These are phyloP conservation scores for Zaprionus capensis DNA, from an alignment of 1,140 invertebrate genomes.

Conservation along the genomic window DNA sequence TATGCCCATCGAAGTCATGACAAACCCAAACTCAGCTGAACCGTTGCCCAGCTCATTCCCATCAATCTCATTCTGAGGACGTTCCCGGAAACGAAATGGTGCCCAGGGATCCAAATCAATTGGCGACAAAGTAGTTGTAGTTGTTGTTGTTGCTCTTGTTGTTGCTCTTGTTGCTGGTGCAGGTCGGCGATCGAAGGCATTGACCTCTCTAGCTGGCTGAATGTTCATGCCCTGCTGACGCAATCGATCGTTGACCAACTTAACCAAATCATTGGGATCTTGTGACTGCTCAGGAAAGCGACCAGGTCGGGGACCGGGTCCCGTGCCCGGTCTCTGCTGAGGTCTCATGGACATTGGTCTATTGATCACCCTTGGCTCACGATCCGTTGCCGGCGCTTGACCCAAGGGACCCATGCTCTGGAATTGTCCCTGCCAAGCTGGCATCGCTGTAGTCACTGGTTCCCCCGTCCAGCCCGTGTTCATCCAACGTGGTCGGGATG, in stretches of 20 bases:
- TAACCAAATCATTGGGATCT: conserved; percentile 23
- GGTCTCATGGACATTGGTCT: conserved; percentile 10
- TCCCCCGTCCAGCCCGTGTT: background rate
- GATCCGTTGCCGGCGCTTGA: background rate
- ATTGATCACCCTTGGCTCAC: conserved; percentile 36
- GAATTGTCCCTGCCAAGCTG: conserved; percentile 1
- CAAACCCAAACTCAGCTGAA: conserved; percentile 37
- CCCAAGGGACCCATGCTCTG: conserved; percentile 30
- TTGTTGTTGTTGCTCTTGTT: background rate
- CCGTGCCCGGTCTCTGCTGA: background rate
- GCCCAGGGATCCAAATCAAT: conserved; percentile 33
- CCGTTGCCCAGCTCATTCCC: conserved; percentile 26
- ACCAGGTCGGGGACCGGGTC: background rate
- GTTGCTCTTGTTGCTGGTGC: background rate
- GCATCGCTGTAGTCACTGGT: background rate
- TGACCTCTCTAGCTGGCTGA: conserved; percentile 33
- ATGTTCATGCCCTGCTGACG: conserved; percentile 64
- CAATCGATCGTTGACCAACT: conserved; percentile 55
- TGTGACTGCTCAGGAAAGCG: background rate
- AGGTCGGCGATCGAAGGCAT: background rate
- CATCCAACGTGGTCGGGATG: background rate
- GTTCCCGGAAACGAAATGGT: conserved; percentile 39
- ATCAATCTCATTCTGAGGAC: conserved; percentile 4
- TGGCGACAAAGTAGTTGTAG: background rate
- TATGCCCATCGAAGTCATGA: conserved; percentile 33